Conservation (phyloP, 1,140 invertebrate species). For the Chironomus tepperi region DNA sequence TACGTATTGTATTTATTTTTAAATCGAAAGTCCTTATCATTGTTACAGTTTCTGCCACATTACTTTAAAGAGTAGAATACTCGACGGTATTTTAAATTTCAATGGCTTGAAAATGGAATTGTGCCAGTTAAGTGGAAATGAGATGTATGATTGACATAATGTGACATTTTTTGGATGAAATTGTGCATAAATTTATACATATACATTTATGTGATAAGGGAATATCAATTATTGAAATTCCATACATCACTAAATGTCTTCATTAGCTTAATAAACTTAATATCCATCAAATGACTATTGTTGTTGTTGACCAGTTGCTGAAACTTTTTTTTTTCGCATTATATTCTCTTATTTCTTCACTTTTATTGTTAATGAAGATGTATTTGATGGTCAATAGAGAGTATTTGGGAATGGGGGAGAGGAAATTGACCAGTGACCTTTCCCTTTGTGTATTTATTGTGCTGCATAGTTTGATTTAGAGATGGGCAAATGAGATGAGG, state of each 20-base stretch:
- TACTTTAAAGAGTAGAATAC: no score
- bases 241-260: neutral
- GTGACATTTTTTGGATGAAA: neutral
- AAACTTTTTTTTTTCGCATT: no score
- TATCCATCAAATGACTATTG: neutral
- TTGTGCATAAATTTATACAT: neutral
- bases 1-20: neutral
- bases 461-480: neutral
- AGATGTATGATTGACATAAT: neutral
- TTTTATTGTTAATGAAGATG: neutral
- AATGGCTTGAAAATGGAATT: neutral
- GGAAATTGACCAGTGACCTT: neutral
- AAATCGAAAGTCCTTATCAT: constrained; percentile 13
- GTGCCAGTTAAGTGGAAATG: neutral
- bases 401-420: neutral
- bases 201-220: neutral
- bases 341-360: no score
- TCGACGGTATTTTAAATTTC: no score
- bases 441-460: neutral
- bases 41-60: neutral
- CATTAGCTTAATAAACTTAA: constrained; percentile 14
- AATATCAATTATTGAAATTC: neutral
- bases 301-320: neutral
- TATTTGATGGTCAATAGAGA: constrained; percentile 1
- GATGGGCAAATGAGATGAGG: no score